These are phyloP conservation scores for Clavelina lepadiformis DNA, from an alignment of 23 tunicate species.

Conservation along the genomic window DNA sequence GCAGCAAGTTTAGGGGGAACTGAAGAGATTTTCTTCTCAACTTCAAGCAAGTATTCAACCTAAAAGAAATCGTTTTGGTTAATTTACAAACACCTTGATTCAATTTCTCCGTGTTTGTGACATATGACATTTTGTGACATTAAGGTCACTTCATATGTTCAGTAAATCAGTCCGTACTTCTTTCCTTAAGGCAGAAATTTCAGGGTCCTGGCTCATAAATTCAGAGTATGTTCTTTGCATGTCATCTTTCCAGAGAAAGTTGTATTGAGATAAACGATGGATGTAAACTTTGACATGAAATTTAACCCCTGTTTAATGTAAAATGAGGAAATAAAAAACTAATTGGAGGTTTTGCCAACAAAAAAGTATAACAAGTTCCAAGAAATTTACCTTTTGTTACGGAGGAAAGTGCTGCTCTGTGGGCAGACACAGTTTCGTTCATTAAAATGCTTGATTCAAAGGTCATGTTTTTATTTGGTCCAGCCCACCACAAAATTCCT, in stretches of 20 bases:
- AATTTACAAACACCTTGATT: background rate
- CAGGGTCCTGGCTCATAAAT: constrained; percentile 66
- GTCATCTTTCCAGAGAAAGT: constrained; percentile 86
- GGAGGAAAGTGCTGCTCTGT: constrained; percentile 39
- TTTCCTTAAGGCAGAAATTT: constrained; percentile 61
- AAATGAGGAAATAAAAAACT: too few species aligned
- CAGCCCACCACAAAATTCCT: constrained; percentile 83
- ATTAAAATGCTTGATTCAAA: constrained; percentile 66
- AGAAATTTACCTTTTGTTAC: constrained; percentile 52
- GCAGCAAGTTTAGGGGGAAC: constrained; percentile 61
- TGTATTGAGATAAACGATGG: constrained; percentile 63
- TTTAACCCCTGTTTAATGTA: constrained; percentile 31
- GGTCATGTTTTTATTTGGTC: constrained; percentile 47
- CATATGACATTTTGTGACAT: too few species aligned
- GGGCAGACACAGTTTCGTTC: constrained; percentile 52
- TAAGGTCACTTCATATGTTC: too few species aligned
- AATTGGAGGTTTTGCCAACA: background rate
- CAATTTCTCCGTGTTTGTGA: too few species aligned
- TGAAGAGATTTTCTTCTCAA: constrained; percentile 80
- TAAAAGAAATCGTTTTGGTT: background rate
- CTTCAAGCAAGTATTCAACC: constrained; percentile 80
- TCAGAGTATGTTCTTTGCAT: constrained; percentile 65
- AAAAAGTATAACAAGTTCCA: background rate
- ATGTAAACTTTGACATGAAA: constrained; percentile 42
- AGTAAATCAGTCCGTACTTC: too few species aligned